phyloP scores from a whole-genome alignment of 2,888 invertebrate species.

The Meghimatium bilineatum region DNA sequence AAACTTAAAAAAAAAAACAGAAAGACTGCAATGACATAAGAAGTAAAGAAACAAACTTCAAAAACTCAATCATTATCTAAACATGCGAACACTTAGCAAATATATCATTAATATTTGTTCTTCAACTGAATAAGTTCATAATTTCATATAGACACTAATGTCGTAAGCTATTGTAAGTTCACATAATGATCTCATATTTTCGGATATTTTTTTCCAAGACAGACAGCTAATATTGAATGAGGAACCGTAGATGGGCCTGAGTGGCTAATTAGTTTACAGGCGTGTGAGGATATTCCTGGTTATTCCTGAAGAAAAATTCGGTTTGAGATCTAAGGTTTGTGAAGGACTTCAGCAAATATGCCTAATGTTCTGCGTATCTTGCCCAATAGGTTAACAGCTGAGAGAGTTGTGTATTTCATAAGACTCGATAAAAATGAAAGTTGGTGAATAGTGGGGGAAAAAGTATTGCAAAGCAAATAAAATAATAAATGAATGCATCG shows the following conservation, averaged over 20 bases:
- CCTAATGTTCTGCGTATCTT: not conserved
- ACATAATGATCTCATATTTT: not conserved
- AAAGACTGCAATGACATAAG: not conserved
- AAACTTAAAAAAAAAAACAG: not conserved
- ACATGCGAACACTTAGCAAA: not conserved
- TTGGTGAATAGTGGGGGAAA: not conserved
- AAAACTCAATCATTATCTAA: not conserved
- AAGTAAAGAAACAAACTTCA: not conserved
- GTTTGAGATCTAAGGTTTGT: not conserved
- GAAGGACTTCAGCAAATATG: not conserved
- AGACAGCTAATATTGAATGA: slow-evolving; percentile 10
- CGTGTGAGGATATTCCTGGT: not conserved
- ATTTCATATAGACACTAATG: not conserved
- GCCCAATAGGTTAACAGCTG: not conserved
- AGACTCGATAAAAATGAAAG: not conserved
- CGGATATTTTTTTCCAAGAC: not conserved
- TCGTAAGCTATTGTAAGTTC: not conserved
- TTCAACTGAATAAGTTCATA: not conserved
- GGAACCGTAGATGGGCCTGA: not conserved
- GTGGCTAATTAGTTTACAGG: slow-evolving; percentile 15
- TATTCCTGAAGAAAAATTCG: not conserved
- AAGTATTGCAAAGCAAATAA: not conserved
- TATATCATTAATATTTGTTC: not conserved
- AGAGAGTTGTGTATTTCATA: not conserved
- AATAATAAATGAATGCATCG: not conserved